Evolutionary conservation across 2,888 invertebrate species (phyloP), one percentile per base, ranked within the genome.

Genomic region (Pinctada fucata): DNA sequence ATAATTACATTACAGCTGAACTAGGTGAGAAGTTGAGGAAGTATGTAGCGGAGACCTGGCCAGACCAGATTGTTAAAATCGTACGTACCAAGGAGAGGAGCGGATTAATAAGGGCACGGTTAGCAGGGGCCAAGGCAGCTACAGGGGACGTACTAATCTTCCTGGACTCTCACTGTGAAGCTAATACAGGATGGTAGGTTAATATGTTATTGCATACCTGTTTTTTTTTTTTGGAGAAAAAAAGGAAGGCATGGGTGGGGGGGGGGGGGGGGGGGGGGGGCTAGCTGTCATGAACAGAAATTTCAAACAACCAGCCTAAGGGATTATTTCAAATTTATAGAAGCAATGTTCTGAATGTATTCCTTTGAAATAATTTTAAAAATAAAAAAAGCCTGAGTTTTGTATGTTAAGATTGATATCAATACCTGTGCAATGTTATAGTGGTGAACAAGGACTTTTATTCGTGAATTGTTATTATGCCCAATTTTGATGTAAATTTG

Each of bases 71-170:
- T 8, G 95, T 97, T 3, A 94, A 94, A 87, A 93, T 99, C 64
- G 93, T 97, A 47, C 94, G 97, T 51, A 94, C 97, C 76, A 94
- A 95, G 72, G 89, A 95, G 93, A 93, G 97, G 93, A 94, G 96
- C 90, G 99, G 99, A 2, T 93, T 99, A 76, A 99, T 98, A 90
- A 94, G 97, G 65, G 99, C 99, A 0, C 94, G 98, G 70, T 93
- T 98, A 84, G 95, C 96, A 72, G 98, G 99, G 67, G 98, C 99
- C 2, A 94, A 95, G 81, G 94, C 94, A 81, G 97, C 99, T 2
- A 88, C 88, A 1, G 93, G 92, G 2, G 92, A 93, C 82, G 93
- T 93, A 0, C 84, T 93, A 2, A 89, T 92, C 64, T 93, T 93
- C 82, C 85, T 93, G 4, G 93, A 93, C 79, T 91, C 92, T 6